phyloP scores from a whole-genome alignment of 2,888 invertebrate species.

The Uropetala carovei region DNA sequence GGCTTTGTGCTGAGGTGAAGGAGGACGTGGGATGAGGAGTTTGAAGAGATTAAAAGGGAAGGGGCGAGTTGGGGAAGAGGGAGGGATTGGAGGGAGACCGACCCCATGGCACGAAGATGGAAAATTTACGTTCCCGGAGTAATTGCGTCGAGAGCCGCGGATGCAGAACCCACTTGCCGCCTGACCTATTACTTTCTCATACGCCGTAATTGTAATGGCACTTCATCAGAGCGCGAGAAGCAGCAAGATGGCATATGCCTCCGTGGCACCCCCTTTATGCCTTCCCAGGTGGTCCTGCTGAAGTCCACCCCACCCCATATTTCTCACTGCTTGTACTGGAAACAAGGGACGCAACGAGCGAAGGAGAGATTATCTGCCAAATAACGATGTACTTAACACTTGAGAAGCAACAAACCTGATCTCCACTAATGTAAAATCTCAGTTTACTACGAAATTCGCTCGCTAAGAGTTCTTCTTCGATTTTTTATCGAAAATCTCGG shows the following conservation, averaged over 20 bases:
- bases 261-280: not conserved
- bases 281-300: constrained; percentile 11
- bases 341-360: not conserved
- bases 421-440: not conserved
- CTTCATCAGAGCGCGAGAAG: not conserved
- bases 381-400: not conserved
- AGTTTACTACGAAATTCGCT: not conserved
- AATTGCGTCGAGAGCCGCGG: constrained; percentile 21
- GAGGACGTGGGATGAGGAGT: not conserved
- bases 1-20: not conserved
- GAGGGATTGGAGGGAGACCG: not conserved
- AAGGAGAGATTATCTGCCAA: not conserved
- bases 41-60: not conserved
- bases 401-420: not conserved
- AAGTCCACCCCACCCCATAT: not conserved
- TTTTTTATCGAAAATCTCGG: not conserved
- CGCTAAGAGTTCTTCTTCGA: not conserved
- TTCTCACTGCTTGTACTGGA: not conserved
- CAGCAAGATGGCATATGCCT: not conserved
- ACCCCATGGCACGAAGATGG: constrained; percentile 31
- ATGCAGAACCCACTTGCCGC: constrained; percentile 36
- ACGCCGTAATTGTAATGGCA: constrained; percentile 40
- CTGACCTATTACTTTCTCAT: constrained; percentile 59
- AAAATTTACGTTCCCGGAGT: constrained; percentile 48
- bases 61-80: not conserved